A percentile compares a stretch with the other conserved stretches of the same genome.
Evolutionary conservation across 2,797 vertebrate species (phyloP).

Genomic region (Graptemys geographica): DNA sequence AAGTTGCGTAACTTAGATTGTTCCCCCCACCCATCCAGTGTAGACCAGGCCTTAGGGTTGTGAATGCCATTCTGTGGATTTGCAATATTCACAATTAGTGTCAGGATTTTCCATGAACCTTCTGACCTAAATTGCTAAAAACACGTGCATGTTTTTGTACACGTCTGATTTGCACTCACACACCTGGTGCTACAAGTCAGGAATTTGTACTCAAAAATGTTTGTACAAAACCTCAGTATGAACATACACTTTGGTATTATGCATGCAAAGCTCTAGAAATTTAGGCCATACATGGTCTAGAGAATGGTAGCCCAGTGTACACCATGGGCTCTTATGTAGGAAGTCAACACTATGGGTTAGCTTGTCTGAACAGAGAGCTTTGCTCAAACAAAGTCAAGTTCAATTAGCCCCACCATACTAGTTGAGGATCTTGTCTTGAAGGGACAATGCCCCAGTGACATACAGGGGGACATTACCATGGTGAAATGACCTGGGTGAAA

Average conservation of each 20-base stretch:
- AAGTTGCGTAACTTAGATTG: too few species aligned
- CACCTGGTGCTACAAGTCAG: not conserved
- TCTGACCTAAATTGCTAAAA: not conserved
- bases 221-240: not conserved
- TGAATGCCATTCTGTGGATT: not conserved
- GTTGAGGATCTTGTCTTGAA: constrained; percentile 39
- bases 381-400: constrained; percentile 32
- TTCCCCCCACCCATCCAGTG: too few species aligned
- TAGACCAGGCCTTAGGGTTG: not conserved
- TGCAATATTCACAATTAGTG: not conserved
- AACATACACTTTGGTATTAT: not conserved
- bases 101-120: not conserved
- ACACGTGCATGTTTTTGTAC: fast-evolving
- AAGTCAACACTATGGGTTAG: constrained; percentile 27
- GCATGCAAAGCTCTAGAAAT: not conserved
- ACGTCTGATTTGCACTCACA: not conserved
- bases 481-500: not conserved
- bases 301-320: not conserved
- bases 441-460: constrained; percentile 11
- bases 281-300: not conserved
- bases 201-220: not conserved
- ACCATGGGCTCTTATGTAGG: fast-evolving
- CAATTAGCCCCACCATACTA: not conserved
- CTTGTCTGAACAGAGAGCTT: constrained; percentile 14
- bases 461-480: constrained; percentile 24